phyloP scores from a whole-genome alignment of 2,888 invertebrate genomes.

The Lymantria dispar region DNA sequence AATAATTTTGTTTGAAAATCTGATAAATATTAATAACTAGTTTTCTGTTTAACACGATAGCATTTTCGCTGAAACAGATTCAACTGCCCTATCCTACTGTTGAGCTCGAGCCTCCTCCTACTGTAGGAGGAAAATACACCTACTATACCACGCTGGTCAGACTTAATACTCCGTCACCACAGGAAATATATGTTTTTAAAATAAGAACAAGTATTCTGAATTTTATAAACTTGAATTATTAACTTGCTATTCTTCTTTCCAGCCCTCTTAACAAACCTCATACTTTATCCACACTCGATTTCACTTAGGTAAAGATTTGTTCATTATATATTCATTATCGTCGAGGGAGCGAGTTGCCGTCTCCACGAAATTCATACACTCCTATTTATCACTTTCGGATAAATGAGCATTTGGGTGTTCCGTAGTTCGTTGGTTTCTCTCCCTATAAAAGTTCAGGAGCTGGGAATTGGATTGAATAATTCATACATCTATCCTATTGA shows the following conservation, averaged over 20 bases:
- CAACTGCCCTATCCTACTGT: no score
- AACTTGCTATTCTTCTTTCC: neutral
- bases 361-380: slow-evolving; percentile 52
- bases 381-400: slow-evolving; percentile 75
- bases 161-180: no score
- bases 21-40: neutral
- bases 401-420: slow-evolving; percentile 64
- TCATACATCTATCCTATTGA: no score
- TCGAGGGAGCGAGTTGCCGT: slow-evolving; percentile 25
- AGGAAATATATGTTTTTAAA: no score
- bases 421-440: slow-evolving; percentile 43
- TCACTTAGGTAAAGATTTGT: slow-evolving; percentile 50
- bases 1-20: slow-evolving; percentile 3
- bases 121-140: no score
- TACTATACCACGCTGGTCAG: no score
- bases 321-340: slow-evolving; percentile 67
- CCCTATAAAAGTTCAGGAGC: slow-evolving; percentile 16
- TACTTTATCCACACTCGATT: slow-evolving; percentile 26
- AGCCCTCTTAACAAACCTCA: slow-evolving; percentile 4
- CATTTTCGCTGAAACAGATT: no score
- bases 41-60: no score
- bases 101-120: no score
- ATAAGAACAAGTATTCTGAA: no score
- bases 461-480: no score
- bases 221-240: neutral